phyloP scores from a whole-genome alignment of 2,113 vertebrate species.

The Calidris pugnax region DNA sequence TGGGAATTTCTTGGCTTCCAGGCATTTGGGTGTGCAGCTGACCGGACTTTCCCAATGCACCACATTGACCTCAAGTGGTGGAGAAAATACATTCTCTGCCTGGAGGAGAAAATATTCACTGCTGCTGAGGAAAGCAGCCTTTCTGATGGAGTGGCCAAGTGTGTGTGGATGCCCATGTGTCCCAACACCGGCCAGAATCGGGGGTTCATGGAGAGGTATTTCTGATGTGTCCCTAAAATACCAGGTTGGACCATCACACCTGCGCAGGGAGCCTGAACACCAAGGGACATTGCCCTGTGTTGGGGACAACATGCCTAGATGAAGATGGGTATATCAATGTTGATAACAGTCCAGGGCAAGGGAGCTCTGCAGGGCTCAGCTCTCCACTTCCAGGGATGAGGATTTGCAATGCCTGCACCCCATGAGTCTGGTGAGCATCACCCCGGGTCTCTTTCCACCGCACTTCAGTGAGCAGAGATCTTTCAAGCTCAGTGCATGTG shows the following conservation, averaged over 20 bases:
- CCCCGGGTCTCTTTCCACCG: not conserved
- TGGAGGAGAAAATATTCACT: not conserved
- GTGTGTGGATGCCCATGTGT: accelerated
- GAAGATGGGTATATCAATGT: not conserved
- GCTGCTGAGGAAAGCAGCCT: not conserved
- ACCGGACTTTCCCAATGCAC: not conserved
- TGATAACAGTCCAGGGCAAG: not conserved
- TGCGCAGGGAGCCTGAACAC: not conserved
- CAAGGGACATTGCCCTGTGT: accelerated
- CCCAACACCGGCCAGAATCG: not conserved
- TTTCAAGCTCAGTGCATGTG: not conserved
- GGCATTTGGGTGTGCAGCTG: not conserved
- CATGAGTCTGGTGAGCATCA: not conserved
- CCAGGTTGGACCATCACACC: not conserved
- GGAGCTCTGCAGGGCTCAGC: not conserved
- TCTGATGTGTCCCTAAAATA: not conserved
- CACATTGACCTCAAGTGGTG: not conserved
- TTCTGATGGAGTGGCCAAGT: not conserved
- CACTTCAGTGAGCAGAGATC: not conserved
- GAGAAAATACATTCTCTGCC: too few relatives aligned
- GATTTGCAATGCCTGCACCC: not conserved
- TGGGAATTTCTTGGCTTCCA: not conserved
- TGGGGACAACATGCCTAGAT: not conserved
- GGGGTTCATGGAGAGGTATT: not conserved
- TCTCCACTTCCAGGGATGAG: not conserved